A percentile compares a stretch with the other conserved stretches of the same genome.
Evolutionary conservation across 2,888 invertebrate genomes (phyloP).

Genomic region (Caenorhabditis sp.): DNA sequence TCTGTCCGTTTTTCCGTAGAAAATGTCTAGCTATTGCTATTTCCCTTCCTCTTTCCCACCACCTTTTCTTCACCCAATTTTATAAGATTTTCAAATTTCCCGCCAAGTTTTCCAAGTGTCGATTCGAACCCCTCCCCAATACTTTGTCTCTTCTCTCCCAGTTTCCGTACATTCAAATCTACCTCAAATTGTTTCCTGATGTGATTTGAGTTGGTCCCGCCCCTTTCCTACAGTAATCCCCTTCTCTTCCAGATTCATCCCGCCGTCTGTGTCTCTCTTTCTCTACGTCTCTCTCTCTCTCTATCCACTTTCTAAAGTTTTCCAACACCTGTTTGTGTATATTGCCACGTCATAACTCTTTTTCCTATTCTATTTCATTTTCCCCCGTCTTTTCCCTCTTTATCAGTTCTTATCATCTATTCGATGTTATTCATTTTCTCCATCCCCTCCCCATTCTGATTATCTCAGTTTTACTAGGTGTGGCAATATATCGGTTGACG

Average conservation of each 20-base stretch:
- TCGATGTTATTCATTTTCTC: background rate
- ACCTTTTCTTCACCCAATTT: no score
- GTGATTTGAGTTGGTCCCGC: background rate
- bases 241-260: no score
- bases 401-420: no score
- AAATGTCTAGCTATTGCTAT: conserved; percentile 40
- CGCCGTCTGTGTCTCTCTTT: conserved; percentile 5
- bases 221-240: background rate
- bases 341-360: conserved; percentile 51
- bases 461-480: conserved; percentile 57
- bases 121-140: conserved; percentile 22
- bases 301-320: conserved; percentile 29
- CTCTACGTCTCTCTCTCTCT: conserved; percentile 14
- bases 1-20: conserved; percentile 18
- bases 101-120: no score
- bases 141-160: conserved; percentile 10
- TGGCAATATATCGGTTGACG: conserved; percentile 57
- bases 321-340: conserved; percentile 50
- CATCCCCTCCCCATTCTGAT: background rate
- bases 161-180: conserved; percentile 4
- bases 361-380: conserved; percentile 24
- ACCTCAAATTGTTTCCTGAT: background rate
- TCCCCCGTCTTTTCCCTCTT: no score
- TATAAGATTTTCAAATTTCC: conserved; percentile 5
- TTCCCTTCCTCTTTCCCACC: no score